Conservation (phyloP, 2,113 vertebrate species). For the Erythrocercus mccallii region DNA sequence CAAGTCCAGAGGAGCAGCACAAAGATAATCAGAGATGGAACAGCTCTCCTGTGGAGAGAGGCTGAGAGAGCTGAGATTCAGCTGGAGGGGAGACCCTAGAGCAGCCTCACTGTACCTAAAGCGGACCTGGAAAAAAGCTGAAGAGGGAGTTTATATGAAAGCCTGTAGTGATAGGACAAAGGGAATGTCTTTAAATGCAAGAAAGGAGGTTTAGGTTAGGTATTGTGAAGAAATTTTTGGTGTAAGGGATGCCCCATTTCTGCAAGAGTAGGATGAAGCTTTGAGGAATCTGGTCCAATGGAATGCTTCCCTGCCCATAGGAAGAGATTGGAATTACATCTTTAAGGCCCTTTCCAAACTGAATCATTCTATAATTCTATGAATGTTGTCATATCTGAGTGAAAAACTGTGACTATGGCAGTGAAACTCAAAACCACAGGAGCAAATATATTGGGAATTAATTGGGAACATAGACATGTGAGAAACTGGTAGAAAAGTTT, state of each 20-base stretch:
- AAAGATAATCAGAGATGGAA: background rate
- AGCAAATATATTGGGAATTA: background rate
- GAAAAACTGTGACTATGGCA: background rate
- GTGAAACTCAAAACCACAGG: background rate
- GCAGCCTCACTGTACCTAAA: background rate
- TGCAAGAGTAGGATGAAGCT: background rate
- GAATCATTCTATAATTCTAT: background rate
- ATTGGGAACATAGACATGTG: background rate
- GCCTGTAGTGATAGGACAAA: too few species aligned
- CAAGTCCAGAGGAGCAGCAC: background rate
- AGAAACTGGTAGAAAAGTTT: background rate
- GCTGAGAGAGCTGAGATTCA: background rate
- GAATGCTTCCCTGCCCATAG: background rate
- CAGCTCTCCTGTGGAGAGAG: background rate
- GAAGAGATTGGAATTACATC: background rate
- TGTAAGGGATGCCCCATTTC: background rate
- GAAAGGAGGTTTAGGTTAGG: background rate
- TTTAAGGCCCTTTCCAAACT: background rate
- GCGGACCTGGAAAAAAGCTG: background rate
- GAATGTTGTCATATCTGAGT: background rate
- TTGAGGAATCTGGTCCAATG: background rate
- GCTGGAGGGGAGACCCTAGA: background rate
- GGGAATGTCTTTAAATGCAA: background rate
- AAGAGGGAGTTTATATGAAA: background rate
- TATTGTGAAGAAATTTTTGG: rapidly evolving